These are phyloP conservation scores for Clanis bilineata DNA, from an alignment of 2,888 invertebrate genomes.

Conservation along the genomic window DNA sequence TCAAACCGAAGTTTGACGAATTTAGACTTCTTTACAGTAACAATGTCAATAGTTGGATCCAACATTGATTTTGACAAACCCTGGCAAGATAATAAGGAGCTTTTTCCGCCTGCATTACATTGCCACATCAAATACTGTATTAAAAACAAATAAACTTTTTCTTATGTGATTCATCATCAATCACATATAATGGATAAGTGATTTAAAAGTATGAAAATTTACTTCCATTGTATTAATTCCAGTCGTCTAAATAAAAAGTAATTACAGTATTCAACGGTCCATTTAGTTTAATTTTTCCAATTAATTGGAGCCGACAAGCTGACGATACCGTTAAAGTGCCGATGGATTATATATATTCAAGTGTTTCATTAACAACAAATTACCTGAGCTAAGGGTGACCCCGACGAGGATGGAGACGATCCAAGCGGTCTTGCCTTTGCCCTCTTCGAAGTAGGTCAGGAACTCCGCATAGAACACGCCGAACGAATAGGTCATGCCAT, in stretches of 20 bases:
- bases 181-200: background rate
- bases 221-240: background rate
- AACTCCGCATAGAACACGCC: constrained; percentile 96
- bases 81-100: too few relatives aligned
- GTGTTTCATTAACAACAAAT: constrained; percentile 31
- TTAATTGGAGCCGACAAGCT: background rate
- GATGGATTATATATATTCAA: background rate
- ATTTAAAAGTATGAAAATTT: background rate
- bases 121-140: too few relatives aligned
- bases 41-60: too few relatives aligned
- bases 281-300: background rate
- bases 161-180: too few relatives aligned
- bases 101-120: too few relatives aligned
- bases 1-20: too few relatives aligned
- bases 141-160: too few relatives aligned
- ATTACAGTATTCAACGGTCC: background rate
- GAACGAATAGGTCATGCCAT: constrained; percentile 98
- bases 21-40: too few relatives aligned
- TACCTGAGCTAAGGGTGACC: constrained; percentile 96
- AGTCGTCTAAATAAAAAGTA: background rate
- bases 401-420: constrained; percentile 97
- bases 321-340: background rate
- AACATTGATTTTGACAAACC: too few relatives aligned
- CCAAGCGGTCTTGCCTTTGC: constrained; percentile 94
- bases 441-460: constrained; percentile 90